Base-by-base conservation (phyloP, 2,888 invertebrate genomes). In the Microplitis deprimator region DNA sequence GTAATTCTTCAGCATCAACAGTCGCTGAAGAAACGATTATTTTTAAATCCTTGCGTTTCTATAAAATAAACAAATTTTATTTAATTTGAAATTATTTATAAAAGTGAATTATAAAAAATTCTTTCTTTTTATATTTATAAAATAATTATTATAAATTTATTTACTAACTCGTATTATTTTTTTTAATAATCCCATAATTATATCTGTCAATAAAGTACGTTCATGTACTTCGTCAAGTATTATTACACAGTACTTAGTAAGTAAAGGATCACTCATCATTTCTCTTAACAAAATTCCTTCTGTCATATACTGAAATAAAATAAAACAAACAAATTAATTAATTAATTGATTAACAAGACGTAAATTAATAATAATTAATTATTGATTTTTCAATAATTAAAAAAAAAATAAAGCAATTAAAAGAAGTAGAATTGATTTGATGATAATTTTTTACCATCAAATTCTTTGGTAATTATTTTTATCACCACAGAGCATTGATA, bases 201-300 rank as follows among this genome's bases (percentile, higher is more conserved):
- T 96, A 86, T 99, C 99, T 0, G 98, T 98, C 88, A 97, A 93
- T 71, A 97, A 92, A 0, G 96, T 96, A 65, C 99, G 92, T 90
- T 99, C 99, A 87, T 99, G 99, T 0, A 97, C 98, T 92, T 98
- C 98, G 87, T 98, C 98, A 59, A 98, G 91, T 85, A 98, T 94
- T 3, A 99, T 93, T 1, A 96, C 95, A 65, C 94, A 93, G 88
- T 99, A 99, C 83, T 94, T 94, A 83, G 95, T 94, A 1, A 99
- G 91, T 7, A 99, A 91, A 0, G 99, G 99, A 87, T 99, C 98
- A 0, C 94, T 93, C 92, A 99, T 96, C 93, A 99, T 96, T 91
- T 99, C 99, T 20, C 98, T 92, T 1, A 99, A 91, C 39, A 99
- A 89, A 77, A 99, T 95, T 0, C 99, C 99, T 91, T 99, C 99